Conservation (phyloP, 1,140 invertebrate species). For the Lordiphosa mommai region DNA sequence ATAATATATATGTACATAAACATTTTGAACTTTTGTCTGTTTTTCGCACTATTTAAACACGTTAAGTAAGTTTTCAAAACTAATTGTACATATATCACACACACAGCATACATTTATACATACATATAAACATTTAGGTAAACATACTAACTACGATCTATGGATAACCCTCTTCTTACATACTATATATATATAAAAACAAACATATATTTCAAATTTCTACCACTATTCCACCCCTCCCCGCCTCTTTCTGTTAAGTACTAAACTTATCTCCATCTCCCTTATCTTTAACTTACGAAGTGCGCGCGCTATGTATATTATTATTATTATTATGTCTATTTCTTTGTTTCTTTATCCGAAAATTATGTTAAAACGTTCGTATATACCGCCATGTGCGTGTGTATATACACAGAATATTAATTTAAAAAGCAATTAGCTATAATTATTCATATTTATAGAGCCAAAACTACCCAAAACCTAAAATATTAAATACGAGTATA, state of each 20-base stretch:
- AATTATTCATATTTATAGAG: constrained; percentile 76
- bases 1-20: constrained; percentile 59
- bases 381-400: constrained; percentile 41
- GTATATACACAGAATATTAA: constrained; percentile 68
- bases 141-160: constrained; percentile 25
- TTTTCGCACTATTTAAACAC: constrained; percentile 45
- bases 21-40: constrained; percentile 36
- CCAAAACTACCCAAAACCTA: constrained; percentile 74
- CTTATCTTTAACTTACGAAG: constrained; percentile 7
- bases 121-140: constrained; percentile 1
- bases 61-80: constrained; percentile 74
- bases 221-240: no score
- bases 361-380: constrained; percentile 42
- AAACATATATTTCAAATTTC: constrained; percentile 1
- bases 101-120: constrained; percentile 4
- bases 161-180: constrained; percentile 35
- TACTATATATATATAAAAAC: constrained; percentile 14
- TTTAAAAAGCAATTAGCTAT: constrained; percentile 74
- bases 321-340: constrained; percentile 22
- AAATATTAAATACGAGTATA: constrained; percentile 65
- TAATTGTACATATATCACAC: constrained; percentile 56
- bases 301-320: constrained; percentile 57
- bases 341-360: constrained; percentile 21
- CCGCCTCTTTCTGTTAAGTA: constrained; percentile 34
- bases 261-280: constrained; percentile 32